Evolutionary conservation across 2,888 invertebrate species (phyloP), one percentile per base, ranked within the genome.

Genomic region (Ornithoptera priamus): DNA sequence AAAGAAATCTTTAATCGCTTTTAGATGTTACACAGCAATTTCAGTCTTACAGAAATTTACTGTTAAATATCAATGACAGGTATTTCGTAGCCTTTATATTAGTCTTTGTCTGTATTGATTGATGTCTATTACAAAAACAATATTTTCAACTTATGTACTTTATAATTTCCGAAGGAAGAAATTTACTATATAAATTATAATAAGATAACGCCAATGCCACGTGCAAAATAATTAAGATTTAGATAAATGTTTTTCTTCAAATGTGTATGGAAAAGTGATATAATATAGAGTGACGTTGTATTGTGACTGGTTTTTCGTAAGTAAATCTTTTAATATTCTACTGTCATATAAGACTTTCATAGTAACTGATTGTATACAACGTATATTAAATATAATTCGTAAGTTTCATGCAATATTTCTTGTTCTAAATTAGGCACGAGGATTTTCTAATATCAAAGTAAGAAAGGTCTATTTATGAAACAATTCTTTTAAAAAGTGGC

Each of bases 171-270:
- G 39, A 20, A 64, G 39, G 17, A 63, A 12, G 18, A 68, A 60
- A 64, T 73, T 71, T 72, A 59, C 67, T 73, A 62, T 60, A 71
- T 63, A 69, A 67, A 60, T 56, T 62, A 62, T 73, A 71, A 72
- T 72, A 72, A 71, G 72, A 77, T 81, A 80, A 84, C 80, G 81
- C 81, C 82, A 84, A 82, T 77, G 76, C 79, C 73, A 72, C 70
- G 76, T 70, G 78, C 77, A 75, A 69, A 72, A 72, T 76, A 77
- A 71, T 75, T 78, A 78, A 76, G 78, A 75, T 75, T 76, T 78
- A 75, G 75, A 76, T 74, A 73, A 61, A 73, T 77, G 75, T 75
- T 76, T 74, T 79, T 75, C 74, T 73, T 75, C 75, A 73, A 75
- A 75, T 71, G 74, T 75, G 77, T 78, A 75, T 77, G 73, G 74